phyloP scores from a whole-genome alignment of 2,888 invertebrate genomes.

The Carcina quercana region DNA sequence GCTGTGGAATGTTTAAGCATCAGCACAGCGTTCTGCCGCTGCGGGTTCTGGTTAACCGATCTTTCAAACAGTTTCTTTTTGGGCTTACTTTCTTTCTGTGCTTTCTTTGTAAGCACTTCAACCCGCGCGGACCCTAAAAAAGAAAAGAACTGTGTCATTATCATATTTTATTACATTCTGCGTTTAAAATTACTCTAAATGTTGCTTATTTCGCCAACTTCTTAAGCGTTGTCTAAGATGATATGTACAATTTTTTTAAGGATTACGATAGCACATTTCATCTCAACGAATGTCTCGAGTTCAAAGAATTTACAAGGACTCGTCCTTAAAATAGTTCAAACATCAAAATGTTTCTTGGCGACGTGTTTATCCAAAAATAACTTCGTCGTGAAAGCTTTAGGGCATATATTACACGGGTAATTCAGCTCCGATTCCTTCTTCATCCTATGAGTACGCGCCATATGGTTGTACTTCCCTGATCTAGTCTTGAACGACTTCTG shows the following conservation, averaged over 20 bases:
- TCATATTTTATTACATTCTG: conserved; percentile 35
- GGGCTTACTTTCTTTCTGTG: conserved; percentile 53
- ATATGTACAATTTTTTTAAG: no score
- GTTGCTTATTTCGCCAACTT: not conserved
- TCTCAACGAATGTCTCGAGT: no score
- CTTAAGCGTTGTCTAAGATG: no score
- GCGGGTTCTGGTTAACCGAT: conserved; percentile 64
- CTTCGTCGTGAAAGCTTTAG: conserved; percentile 69
- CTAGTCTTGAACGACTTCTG: conserved; percentile 61
- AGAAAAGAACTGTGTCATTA: conserved; percentile 64
- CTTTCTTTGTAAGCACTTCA: conserved; percentile 48
- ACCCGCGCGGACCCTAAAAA: conserved; percentile 63
- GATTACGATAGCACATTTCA: no score
- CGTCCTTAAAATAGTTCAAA: no score
- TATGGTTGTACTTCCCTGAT: conserved; percentile 64
- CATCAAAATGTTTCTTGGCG: conserved; percentile 68
- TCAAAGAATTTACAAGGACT: no score
- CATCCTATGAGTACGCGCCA: conserved; percentile 56
- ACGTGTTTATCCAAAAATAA: conserved; percentile 71
- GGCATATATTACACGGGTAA: conserved; percentile 65
- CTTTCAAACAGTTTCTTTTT: conserved; percentile 67
- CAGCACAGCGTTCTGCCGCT: conserved; percentile 61
- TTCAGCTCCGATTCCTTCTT: conserved; percentile 60
- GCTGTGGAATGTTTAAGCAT: conserved; percentile 58
- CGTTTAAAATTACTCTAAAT: conserved; percentile 10